These are phyloP conservation scores for Setophaga petechia DNA, from an alignment of 2,113 vertebrate species.

Conservation along the genomic window DNA sequence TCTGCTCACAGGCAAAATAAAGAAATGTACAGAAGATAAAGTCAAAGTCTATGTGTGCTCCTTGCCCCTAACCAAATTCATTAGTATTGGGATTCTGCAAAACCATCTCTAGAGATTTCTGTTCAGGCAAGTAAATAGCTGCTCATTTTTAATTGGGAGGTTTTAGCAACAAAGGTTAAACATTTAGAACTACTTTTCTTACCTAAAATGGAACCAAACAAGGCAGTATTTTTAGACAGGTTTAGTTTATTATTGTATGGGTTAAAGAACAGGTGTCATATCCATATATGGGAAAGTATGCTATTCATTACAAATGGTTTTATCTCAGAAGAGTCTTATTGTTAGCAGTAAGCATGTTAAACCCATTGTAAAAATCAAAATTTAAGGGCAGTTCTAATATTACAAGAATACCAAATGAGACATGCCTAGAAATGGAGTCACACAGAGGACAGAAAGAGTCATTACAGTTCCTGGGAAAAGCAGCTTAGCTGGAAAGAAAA, in stretches of 20 bases:
- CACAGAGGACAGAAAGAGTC: neutral
- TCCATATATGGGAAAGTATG: neutral
- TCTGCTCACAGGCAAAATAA: constrained; percentile 11
- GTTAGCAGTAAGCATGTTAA: neutral
- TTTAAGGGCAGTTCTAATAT: neutral
- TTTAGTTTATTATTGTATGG: neutral
- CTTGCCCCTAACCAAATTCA: neutral
- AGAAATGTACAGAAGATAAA: neutral
- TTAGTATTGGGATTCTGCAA: neutral
- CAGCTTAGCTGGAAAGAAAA: neutral
- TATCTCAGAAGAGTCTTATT: neutral
- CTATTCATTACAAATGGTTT: neutral
- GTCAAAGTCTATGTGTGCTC: neutral
- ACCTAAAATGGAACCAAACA: neutral
- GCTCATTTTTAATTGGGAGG: neutral
- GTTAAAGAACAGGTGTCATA: neutral
- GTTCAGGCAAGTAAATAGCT: neutral
- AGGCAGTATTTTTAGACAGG: neutral
- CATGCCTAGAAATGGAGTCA: neutral
- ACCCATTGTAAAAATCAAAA: neutral
- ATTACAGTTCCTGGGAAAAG: neutral
- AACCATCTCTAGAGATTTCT: neutral
- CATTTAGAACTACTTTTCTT: neutral
- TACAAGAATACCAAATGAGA: neutral
- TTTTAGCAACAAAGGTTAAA: neutral